Base-by-base conservation (phyloP, 1,140 invertebrate species). In the Anthonomus grandis region DNA sequence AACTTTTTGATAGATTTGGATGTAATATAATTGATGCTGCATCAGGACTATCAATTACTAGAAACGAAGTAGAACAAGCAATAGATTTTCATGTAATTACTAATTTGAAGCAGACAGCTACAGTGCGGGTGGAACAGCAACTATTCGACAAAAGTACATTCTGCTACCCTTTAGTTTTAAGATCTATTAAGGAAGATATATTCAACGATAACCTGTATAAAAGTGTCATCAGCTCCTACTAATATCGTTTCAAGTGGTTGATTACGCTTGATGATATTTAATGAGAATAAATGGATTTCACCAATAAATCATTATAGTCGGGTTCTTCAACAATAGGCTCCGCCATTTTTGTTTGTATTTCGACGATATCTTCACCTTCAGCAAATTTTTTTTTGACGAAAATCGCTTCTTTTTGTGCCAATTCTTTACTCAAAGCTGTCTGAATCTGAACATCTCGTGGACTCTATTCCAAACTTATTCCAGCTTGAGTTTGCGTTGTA, bases 201-300 rank as follows among this genome's bases (percentile, higher is more conserved):
- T n/a, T 88, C 86, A 0, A 89, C 85, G 5, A 90, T 82, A 2
- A 90, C 83, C 74, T 90, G 87, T 8, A 85, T 88, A 1, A 83
- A 86, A 8, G 83, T 85, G 66, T 89, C 83, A 70, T 89, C 86
- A 0, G 87, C 87, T 70, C 90, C 87, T 0, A 86, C 79, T 59
- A 89, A 79, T 2, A 89, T 77, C 1, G 88, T 89, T 69, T 89
- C 88, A 66, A 89, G 89, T 0, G 86, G 81, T 62, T 88, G 85
- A n/a, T 70, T 67, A 39, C 76, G 77, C 63, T 84, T 84, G 10
- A 77, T 79, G 19, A 86, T 86, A 66, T 82, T 85, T 9, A 86
- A 66, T 56, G 64, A 60, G 70, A 78, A 70, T 88, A 89, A 64
- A 84, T 83, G 62, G 87, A 86, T 69, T 88, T 84, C n/a, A 90